These are phyloP conservation scores for Aplocera efformata DNA, from an alignment of 2,888 invertebrate genomes.

Conservation along the genomic window DNA sequence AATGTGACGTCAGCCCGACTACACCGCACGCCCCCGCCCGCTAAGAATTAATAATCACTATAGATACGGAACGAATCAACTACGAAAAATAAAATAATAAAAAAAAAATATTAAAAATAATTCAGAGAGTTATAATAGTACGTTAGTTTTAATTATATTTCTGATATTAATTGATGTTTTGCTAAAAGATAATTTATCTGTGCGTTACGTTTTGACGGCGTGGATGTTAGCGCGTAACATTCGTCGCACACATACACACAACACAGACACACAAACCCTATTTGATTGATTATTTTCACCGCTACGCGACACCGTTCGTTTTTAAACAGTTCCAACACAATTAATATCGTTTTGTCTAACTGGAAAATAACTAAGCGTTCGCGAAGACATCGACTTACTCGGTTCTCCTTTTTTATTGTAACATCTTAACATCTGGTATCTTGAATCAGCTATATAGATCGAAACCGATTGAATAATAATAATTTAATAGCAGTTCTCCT, in stretches of 20 bases:
- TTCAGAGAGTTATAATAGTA: slow-evolving; percentile 72
- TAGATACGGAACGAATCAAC: slow-evolving; percentile 64
- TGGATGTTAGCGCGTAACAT: slow-evolving; percentile 42
- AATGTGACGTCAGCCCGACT: slow-evolving; percentile 38
- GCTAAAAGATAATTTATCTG: slow-evolving; percentile 76
- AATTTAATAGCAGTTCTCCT: too few species aligned
- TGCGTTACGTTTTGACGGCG: slow-evolving; percentile 64
- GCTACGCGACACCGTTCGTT: slow-evolving; percentile 41
- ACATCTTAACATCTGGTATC: too few species aligned
- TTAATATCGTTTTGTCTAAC: slow-evolving; percentile 26
- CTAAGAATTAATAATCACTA: slow-evolving; percentile 60
- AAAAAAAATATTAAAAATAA: slow-evolving; percentile 45
- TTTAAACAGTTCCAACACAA: slow-evolving; percentile 44
- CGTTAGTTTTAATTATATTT: slow-evolving; percentile 78
- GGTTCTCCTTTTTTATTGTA: too few species aligned
- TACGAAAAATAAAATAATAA: slow-evolving; percentile 52
- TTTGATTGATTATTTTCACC: slow-evolving; percentile 19
- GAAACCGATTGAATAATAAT: too few species aligned
- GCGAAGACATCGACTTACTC: too few species aligned
- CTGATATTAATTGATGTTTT: slow-evolving; percentile 79
- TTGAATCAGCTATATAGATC: too few species aligned
- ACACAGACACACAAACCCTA: slow-evolving; percentile 25
- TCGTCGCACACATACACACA: slow-evolving; percentile 31
- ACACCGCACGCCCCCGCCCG: slow-evolving; percentile 47
- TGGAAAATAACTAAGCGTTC: too few species aligned